A percentile compares a stretch with the other conserved stretches of the same genome.
phyloP scores from a whole-genome alignment of 2,113 vertebrate genomes.

The Gnathonemus longibarbis region DNA sequence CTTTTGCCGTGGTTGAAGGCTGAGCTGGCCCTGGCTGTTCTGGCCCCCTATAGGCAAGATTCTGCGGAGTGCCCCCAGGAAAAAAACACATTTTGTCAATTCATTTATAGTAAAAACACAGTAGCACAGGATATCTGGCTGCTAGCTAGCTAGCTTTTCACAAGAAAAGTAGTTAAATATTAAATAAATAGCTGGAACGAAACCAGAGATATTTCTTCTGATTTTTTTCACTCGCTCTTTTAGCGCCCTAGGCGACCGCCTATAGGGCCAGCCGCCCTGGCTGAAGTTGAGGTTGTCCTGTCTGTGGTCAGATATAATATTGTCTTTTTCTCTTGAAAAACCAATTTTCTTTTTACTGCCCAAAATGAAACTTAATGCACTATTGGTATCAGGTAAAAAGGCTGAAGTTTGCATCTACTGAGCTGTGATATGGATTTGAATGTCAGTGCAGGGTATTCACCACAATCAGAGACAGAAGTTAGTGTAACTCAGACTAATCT shows the following conservation, averaged over 20 bases:
- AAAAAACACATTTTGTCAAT: not conserved
- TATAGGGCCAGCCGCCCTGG: fast-evolving
- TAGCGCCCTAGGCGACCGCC: not conserved
- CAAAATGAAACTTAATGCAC: not conserved
- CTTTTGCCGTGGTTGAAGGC: not conserved
- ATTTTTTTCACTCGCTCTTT: not conserved
- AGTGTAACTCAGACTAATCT: no score
- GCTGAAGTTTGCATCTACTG: not conserved
- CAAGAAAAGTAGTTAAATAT: not conserved
- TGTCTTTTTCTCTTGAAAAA: not conserved
- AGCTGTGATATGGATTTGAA: not conserved
- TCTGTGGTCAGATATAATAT: not conserved
- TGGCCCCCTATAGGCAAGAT: not conserved
- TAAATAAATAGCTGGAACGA: not conserved
- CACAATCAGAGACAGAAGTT: not conserved
- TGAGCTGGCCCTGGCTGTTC: not conserved
- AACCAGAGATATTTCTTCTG: not conserved
- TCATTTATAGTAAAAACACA: not conserved
- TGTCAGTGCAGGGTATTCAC: not conserved
- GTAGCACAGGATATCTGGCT: not conserved
- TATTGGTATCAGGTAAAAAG: not conserved
- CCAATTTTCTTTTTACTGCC: not conserved
- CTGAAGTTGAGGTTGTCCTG: not conserved
- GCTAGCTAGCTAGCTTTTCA: not conserved
- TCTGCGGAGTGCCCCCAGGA: not conserved